Percentiles rank a stretch among this genome's conserved stretches.
phyloP scores from a whole-genome alignment of 2,797 vertebrate species.

The Sebastes iracundus region DNA sequence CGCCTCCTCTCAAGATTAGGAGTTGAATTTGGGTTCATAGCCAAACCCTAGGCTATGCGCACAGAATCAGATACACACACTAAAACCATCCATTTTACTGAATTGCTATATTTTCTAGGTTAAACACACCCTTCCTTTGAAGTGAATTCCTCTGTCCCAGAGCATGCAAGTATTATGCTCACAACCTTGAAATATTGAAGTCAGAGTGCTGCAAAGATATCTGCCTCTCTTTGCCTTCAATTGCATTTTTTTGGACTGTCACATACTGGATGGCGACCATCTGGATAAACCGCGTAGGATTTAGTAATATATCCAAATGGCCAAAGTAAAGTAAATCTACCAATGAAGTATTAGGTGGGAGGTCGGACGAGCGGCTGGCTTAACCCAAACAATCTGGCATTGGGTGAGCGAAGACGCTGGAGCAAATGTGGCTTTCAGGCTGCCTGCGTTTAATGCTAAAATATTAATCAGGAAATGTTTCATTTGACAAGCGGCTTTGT shows the following conservation, averaged over 20 bases:
- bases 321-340: constrained; percentile 59
- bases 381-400: constrained; percentile 53
- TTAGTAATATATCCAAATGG: constrained; percentile 56
- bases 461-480: constrained; percentile 59
- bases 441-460: constrained; percentile 34
- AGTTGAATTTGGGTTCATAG: constrained; percentile 9
- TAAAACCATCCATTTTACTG: constrained; percentile 47
- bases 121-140: constrained; percentile 71
- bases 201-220: constrained; percentile 48
- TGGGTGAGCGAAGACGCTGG: not conserved
- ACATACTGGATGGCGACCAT: constrained; percentile 40
- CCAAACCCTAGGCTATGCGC: constrained; percentile 3
- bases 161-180: constrained; percentile 67
- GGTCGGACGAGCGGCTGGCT: constrained; percentile 40
- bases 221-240: constrained; percentile 35
- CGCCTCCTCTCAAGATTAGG: not conserved
- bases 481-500: constrained; percentile 62
- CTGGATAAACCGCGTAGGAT: constrained; percentile 58
- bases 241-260: constrained; percentile 11
- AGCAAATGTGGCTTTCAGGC: constrained; percentile 20
- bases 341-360: constrained; percentile 31
- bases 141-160: constrained; percentile 59
- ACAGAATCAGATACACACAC: constrained; percentile 39
- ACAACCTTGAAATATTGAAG: constrained; percentile 74
- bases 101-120: constrained; percentile 66